Evolutionary conservation across 2,888 invertebrate genomes (phyloP).

Genomic region (Spodoptera littoralis): DNA sequence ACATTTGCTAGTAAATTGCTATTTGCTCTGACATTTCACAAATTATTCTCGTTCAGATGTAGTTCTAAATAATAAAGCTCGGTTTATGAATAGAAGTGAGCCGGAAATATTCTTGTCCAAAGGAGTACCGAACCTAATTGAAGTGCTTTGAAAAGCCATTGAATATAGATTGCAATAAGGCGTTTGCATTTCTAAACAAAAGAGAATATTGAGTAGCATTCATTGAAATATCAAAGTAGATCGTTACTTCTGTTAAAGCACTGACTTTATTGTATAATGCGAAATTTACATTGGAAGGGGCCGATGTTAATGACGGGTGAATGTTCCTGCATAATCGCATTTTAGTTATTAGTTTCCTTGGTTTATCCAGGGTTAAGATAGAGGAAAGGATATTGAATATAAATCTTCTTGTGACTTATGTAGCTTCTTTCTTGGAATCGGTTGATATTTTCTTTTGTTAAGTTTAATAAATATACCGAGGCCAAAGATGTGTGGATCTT

Average conservation of each 20-base stretch:
- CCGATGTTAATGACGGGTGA: not conserved
- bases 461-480: too few species aligned
- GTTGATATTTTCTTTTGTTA: too few species aligned
- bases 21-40: conserved; percentile 2
- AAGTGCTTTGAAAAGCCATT: conserved; percentile 52
- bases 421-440: too few species aligned
- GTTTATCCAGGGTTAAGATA: too few species aligned
- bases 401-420: too few species aligned
- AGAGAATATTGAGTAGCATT: conserved; percentile 52
- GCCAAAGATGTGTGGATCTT: too few species aligned
- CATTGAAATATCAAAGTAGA: conserved; percentile 62
- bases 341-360: not conserved
- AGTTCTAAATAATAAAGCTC: conserved; percentile 18
- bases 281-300: conserved; percentile 11
- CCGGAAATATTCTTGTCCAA: conserved; percentile 40
- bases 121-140: conserved; percentile 51
- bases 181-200: conserved; percentile 59
- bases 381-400: too few species aligned
- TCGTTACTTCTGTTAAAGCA: conserved; percentile 66
- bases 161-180: conserved; percentile 58
- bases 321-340: conserved; percentile 1
- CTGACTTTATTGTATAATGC: conserved; percentile 36
- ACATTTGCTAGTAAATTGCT: not conserved
- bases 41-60: conserved; percentile 11
- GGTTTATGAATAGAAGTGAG: conserved; percentile 13